These are phyloP conservation scores for Ceratitis capitata DNA, from an alignment of 1,140 invertebrate genomes.

Conservation along the genomic window DNA sequence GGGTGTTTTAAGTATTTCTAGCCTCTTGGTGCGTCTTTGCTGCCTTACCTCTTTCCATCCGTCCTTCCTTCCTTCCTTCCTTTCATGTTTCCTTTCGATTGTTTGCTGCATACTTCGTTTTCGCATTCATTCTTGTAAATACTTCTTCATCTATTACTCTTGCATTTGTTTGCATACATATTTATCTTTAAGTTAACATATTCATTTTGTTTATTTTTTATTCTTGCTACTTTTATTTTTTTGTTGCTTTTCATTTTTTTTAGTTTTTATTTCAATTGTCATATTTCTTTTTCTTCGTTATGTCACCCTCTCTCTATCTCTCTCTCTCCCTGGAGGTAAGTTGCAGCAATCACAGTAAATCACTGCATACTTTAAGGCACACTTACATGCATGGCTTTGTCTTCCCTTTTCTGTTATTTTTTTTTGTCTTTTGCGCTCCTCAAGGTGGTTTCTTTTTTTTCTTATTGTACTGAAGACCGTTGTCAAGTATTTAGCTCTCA, in stretches of 20 bases:
- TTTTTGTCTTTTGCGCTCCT: not conserved
- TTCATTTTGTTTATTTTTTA: not conserved
- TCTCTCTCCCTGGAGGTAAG: not conserved
- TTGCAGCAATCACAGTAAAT: conserved; percentile 26
- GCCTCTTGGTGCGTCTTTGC: not conserved
- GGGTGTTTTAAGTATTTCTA: not conserved
- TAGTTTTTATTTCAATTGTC: too few relatives aligned
- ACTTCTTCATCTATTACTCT: conserved; percentile 6
- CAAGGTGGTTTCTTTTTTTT: too few relatives aligned
- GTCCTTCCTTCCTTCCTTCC: not conserved
- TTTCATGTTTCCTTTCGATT: not conserved
- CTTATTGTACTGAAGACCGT: too few relatives aligned
- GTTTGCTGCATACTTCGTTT: not conserved
- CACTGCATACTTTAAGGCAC: conserved; percentile 37
- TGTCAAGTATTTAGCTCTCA: too few relatives aligned
- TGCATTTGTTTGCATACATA: not conserved
- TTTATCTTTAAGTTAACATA: not conserved
- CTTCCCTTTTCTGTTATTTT: not conserved
- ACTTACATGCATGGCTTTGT: not conserved
- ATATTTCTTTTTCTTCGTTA: not conserved
- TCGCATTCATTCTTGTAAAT: conserved; percentile 13
- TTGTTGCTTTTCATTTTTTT: conserved; percentile 21
- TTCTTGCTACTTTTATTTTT: not conserved
- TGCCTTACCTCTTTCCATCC: not conserved
- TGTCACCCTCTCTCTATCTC: too few relatives aligned